A percentile compares a stretch with the other conserved stretches of the same genome.
Conservation (phyloP, 2,888 invertebrate species). For the Nasonovia ribisnigri region DNA sequence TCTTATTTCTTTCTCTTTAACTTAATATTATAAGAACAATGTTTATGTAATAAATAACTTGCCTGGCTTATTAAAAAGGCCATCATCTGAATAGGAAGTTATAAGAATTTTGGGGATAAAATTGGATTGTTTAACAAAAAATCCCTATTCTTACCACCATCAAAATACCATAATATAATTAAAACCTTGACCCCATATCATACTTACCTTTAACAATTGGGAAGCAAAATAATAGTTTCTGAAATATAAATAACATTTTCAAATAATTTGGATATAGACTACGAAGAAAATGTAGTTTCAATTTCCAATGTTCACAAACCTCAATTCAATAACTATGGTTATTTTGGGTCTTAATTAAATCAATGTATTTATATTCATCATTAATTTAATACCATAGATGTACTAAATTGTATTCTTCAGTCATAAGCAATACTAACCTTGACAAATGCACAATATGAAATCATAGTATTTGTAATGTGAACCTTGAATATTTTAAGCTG, state of each 20-base stretch:
- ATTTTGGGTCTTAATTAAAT: slow-evolving; percentile 36
- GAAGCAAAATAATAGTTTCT: slow-evolving; percentile 40
- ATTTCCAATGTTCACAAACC: slow-evolving; percentile 37
- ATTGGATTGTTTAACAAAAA: not conserved
- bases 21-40: slow-evolving; percentile 3
- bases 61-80: not conserved
- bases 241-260: slow-evolving; percentile 40
- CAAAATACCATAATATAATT: slow-evolving; percentile 20
- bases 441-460: slow-evolving; percentile 57
- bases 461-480: slow-evolving; percentile 53
- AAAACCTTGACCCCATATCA: slow-evolving; percentile 50
- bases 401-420: slow-evolving; percentile 17
- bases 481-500: slow-evolving; percentile 52
- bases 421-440: slow-evolving; percentile 64
- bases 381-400: slow-evolving; percentile 41
- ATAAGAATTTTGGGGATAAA: not conserved
- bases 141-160: slow-evolving; percentile 32
- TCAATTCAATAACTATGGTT: slow-evolving; percentile 34
- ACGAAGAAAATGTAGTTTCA: slow-evolving; percentile 37
- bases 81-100: not conserved
- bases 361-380: slow-evolving; percentile 10
- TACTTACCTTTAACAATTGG: slow-evolving; percentile 52
- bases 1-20: not conserved
- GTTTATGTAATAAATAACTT: slow-evolving; percentile 6
- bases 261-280: not conserved